These are phyloP conservation scores for Meda fulgida DNA, from an alignment of 2,797 vertebrate species.

Conservation along the genomic window DNA sequence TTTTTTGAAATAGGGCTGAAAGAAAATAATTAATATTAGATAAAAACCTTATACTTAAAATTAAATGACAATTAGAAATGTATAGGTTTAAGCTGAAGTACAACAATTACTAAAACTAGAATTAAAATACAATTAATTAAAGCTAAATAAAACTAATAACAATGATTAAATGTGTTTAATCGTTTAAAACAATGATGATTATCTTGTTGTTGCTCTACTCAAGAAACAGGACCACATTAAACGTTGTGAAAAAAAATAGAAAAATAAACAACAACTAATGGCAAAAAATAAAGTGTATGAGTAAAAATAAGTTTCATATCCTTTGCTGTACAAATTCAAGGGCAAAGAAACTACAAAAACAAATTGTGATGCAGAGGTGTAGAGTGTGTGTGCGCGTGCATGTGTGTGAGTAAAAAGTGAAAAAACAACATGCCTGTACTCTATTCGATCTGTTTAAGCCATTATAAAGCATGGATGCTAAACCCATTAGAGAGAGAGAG, in stretches of 20 bases:
- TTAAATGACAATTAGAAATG: no score
- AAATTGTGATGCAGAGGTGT: background rate
- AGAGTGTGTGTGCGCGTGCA: background rate
- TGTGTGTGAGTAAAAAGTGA: constrained; percentile 33
- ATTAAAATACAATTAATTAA: no score
- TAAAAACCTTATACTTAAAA: background rate
- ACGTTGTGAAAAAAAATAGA: background rate
- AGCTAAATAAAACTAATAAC: background rate
- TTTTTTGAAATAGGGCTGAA: background rate
- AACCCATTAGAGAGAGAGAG: constrained; percentile 20
- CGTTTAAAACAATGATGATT: no score
- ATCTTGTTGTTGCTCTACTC: background rate
- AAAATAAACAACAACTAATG: background rate
- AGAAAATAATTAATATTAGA: background rate
- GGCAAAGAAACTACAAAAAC: background rate
- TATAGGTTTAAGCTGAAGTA: background rate
- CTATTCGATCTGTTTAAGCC: constrained; percentile 56
- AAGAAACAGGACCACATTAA: background rate
- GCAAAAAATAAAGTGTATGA: background rate
- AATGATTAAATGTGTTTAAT: no score
- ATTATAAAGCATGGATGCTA: constrained; percentile 59
- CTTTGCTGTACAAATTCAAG: background rate
- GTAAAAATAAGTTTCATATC: background rate
- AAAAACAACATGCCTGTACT: constrained; percentile 60
- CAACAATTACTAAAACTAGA: background rate